A percentile compares a stretch with the other conserved stretches of the same genome.
These are phyloP conservation scores for Ceyx cyanopectus DNA, from an alignment of 2,113 vertebrate genomes.

Conservation along the genomic window DNA sequence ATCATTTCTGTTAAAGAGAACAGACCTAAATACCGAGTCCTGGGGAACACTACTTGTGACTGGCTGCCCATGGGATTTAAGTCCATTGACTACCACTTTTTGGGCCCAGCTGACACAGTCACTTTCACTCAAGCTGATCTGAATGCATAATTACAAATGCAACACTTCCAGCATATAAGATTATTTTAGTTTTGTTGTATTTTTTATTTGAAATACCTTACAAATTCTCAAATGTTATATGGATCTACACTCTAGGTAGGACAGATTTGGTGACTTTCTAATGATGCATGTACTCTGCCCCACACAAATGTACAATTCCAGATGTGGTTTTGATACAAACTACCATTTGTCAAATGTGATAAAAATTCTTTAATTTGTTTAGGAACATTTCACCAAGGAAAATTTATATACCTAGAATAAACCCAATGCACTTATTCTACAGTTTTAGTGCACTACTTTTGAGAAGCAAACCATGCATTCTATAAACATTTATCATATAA, in stretches of 20 bases:
- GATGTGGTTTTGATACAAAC: background rate
- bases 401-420: background rate
- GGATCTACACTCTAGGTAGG: background rate
- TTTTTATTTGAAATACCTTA: background rate
- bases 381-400: background rate
- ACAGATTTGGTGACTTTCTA: background rate
- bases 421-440: background rate
- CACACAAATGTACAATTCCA: background rate
- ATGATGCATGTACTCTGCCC: background rate
- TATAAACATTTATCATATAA: slow-evolving; percentile 34
- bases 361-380: background rate
- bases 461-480: background rate
- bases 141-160: background rate
- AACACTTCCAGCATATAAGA: background rate
- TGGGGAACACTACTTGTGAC: too few species aligned
- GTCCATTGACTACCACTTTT: too few species aligned
- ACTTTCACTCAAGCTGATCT: background rate
- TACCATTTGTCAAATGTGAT: background rate
- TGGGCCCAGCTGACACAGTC: background rate
- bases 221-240: background rate
- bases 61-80: too few species aligned
- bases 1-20: too few species aligned
- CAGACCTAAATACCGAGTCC: too few species aligned
- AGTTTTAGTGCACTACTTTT: background rate
- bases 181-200: too few species aligned